phyloP scores from a whole-genome alignment of 2,888 invertebrate species.

The Acleris literana region DNA sequence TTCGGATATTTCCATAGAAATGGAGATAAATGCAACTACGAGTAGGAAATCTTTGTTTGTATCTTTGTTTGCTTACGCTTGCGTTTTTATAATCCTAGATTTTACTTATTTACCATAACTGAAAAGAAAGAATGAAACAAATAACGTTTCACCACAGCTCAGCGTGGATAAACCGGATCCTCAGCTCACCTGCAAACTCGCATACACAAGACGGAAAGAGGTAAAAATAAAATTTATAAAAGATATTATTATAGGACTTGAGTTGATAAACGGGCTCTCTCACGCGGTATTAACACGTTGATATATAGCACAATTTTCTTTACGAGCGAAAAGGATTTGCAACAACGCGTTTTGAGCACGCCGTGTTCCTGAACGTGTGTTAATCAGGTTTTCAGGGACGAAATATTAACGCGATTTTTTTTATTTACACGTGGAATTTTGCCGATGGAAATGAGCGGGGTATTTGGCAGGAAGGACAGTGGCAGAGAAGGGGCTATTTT shows the following conservation, averaged over 20 bases:
- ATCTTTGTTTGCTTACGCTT: no score
- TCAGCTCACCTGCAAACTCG: conserved; percentile 31
- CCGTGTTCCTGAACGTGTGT: conserved; percentile 45
- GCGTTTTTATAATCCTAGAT: no score
- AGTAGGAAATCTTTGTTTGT: no score
- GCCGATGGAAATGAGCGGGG: background rate
- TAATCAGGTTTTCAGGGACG: conserved; percentile 30
- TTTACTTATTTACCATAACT: background rate
- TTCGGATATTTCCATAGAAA: no score
- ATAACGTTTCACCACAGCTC: conserved; percentile 8
- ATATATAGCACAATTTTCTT: conserved; percentile 79
- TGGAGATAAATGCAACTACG: no score
- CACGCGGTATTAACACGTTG: conserved; percentile 70
- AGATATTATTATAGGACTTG: conserved; percentile 64
- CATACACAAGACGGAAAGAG: conserved; percentile 38
- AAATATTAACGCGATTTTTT: conserved; percentile 38
- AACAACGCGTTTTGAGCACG: conserved; percentile 60
- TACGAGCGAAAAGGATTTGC: conserved; percentile 73
- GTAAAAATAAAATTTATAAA: conserved; percentile 47
- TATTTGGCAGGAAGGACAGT: background rate
- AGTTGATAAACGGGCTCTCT: conserved; percentile 73
- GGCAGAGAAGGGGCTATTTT: no score
- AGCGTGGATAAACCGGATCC: background rate
- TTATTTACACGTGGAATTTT: conserved; percentile 4
- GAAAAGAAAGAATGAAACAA: background rate